phyloP scores from a whole-genome alignment of 2,113 vertebrate genomes.

The Dermatemys mawii region DNA sequence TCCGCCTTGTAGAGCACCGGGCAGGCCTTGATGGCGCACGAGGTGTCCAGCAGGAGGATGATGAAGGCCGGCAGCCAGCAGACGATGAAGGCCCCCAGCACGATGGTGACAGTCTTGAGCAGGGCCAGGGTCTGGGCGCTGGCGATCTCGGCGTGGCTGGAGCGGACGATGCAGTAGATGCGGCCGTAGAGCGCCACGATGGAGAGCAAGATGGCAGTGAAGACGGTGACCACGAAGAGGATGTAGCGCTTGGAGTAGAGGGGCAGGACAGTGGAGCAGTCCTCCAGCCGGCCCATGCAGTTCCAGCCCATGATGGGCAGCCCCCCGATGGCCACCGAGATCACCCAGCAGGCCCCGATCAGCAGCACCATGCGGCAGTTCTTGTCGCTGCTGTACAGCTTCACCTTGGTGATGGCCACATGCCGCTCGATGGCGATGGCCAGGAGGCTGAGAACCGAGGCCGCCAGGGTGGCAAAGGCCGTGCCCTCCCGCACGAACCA shows the following conservation, averaged over 20 bases:
- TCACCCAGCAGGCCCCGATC: constrained; percentile 93
- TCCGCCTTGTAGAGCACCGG: constrained; percentile 84
- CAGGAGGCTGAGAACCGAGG: constrained; percentile 94
- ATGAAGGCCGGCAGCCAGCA: constrained; percentile 94
- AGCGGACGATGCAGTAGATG: constrained; percentile 94
- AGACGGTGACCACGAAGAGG: constrained; percentile 90
- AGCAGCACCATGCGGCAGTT: constrained; percentile 92
- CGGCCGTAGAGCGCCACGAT: constrained; percentile 91
- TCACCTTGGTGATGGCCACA: constrained; percentile 92
- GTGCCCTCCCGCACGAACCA: constrained; percentile 96
- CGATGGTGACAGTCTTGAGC: constrained; percentile 95
- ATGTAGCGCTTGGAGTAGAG: constrained; percentile 94
- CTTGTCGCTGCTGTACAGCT: constrained; percentile 89
- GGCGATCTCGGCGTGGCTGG: constrained; percentile 90
- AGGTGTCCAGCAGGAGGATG: constrained; percentile 90
- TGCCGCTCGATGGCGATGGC: constrained; percentile 96
- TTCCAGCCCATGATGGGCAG: constrained; percentile 97
- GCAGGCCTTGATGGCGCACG: constrained; percentile 81
- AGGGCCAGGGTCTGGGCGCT: constrained; percentile 84
- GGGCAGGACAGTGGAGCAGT: constrained; percentile 91
- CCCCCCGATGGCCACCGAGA: constrained; percentile 88
- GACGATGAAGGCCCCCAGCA: constrained; percentile 94
- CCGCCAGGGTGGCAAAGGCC: constrained; percentile 90
- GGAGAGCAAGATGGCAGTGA: constrained; percentile 88
- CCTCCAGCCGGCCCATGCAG: constrained; percentile 83